Evolutionary conservation across 2,888 invertebrate species (phyloP), one percentile per base, ranked within the genome.

Genomic region (Argynnis bischoffii): DNA sequence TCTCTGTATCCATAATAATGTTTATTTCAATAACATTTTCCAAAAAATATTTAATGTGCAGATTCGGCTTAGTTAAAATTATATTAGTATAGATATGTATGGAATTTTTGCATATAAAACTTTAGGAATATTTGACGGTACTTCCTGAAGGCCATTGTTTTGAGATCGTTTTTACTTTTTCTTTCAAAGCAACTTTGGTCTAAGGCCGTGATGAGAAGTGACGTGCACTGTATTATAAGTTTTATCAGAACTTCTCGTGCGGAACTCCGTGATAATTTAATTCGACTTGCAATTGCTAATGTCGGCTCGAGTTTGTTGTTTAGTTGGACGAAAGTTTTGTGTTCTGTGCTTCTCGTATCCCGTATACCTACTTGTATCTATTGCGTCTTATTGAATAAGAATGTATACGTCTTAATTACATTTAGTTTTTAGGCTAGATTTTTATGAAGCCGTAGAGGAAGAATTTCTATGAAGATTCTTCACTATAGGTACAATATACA

Each of bases 261-360:
- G 59, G 35, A 41, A 41, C 48, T 26, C 51, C 21, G 35, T 15
- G 61, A 18, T 61, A 53, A 51, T 53, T 18, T 18, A 41, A 41
- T 61, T 61, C 15, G 14, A 41, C 18, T 61, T 61, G 51, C 51
- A 61, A 51, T 53, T 41, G 61, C 61, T 61, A 61, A 61, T 53
- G 61, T 51, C 21, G 31, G 50, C 14, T 5, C 15, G 18, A 61
- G 51, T 35, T 51, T 18, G 16, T 53, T 14, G 61, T 53, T 31
- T 51, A 15, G 14, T 50, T 16, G 6, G 35, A 55, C 35, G 35
- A 55, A 51, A 61, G 47, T 15, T 61, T 51, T n/a, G 48, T 1
- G 21, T 15, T 41, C 14, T 5, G 11, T 21, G 3, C 11, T 11
- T 11, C 2, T 11, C 11, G 11, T 11, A 11, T 41, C 11, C 11